These are phyloP conservation scores for Orestias chungarensis DNA, from an alignment of 2,797 vertebrate genomes.

Conservation along the genomic window DNA sequence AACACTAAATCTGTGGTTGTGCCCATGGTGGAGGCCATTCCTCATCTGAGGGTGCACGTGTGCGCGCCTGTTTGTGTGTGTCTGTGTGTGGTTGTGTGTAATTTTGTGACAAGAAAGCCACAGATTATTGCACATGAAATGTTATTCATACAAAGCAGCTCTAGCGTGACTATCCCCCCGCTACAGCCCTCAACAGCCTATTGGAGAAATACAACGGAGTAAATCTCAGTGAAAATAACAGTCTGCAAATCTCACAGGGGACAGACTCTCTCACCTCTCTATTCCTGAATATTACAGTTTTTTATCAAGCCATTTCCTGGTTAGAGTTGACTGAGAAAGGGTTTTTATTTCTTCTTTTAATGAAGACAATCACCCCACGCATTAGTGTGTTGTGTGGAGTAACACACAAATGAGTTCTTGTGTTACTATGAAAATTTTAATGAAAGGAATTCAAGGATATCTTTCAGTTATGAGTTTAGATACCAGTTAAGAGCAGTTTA, in stretches of 20 bases:
- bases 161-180: constrained; percentile 78
- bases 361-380: constrained; percentile 25
- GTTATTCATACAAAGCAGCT: constrained; percentile 80
- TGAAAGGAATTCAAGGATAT: background rate
- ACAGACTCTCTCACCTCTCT: constrained; percentile 59
- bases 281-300: constrained; percentile 43
- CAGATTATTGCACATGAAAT: constrained; percentile 82
- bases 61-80: constrained; percentile 25
- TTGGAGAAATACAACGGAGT: constrained; percentile 77
- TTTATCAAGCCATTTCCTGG: constrained; percentile 13
- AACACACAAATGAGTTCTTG: constrained; percentile 3
- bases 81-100: constrained; percentile 34
- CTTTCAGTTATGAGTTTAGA: background rate
- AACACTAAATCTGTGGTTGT: constrained; percentile 53
- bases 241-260: constrained; percentile 64
- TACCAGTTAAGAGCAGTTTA: background rate
- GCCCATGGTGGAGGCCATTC: constrained; percentile 45
- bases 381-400: constrained; percentile 6
- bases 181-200: constrained; percentile 76
- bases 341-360: constrained; percentile 25
- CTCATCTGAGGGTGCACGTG: constrained; percentile 33
- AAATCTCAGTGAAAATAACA: constrained; percentile 71
- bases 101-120: constrained; percentile 73
- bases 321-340: constrained; percentile 36
- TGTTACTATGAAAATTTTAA: constrained; percentile 8